Conservation (phyloP, 2,888 invertebrate species). For the Cosmia trapezina region DNA sequence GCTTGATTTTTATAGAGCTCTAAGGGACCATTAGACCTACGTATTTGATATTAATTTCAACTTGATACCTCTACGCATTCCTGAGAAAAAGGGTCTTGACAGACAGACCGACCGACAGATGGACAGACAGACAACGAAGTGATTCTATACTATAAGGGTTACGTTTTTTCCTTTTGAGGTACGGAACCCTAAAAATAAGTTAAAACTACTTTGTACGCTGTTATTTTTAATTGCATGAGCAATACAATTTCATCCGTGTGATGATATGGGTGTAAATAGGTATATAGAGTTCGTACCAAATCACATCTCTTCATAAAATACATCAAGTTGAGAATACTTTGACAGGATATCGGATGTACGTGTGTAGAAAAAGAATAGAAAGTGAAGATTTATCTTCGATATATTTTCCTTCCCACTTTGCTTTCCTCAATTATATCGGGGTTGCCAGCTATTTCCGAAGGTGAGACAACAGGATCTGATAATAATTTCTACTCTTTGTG, state of each 20-base stretch:
- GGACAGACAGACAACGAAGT: too few species aligned
- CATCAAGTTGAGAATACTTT: slow-evolving; percentile 32
- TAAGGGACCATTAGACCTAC: too few species aligned
- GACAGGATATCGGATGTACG: slow-evolving; percentile 34
- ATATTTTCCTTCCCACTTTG: slow-evolving; percentile 47
- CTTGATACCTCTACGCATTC: too few species aligned
- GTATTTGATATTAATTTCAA: too few species aligned
- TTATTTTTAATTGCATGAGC: not conserved
- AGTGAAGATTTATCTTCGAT: slow-evolving; percentile 53
- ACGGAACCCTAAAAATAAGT: not conserved
- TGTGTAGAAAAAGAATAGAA: slow-evolving; percentile 43
- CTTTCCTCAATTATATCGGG: slow-evolving; percentile 58
- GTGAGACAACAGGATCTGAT: slow-evolving; percentile 46
- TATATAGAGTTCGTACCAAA: slow-evolving; percentile 1
- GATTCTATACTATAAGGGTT: too few species aligned
- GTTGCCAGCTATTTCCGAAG: slow-evolving; percentile 51
- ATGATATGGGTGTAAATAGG: not conserved
- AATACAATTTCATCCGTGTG: too few species aligned
- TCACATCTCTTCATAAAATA: slow-evolving; percentile 20
- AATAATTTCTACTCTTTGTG: slow-evolving; percentile 32
- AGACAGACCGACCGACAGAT: too few species aligned
- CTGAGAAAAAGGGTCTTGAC: too few species aligned
- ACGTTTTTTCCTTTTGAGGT: too few species aligned
- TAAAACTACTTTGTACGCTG: not conserved
- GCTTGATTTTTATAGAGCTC: too few species aligned